These are phyloP conservation scores for Aphelenchoides fujianensis DNA, from an alignment of 1,140 invertebrate genomes.

Conservation along the genomic window DNA sequence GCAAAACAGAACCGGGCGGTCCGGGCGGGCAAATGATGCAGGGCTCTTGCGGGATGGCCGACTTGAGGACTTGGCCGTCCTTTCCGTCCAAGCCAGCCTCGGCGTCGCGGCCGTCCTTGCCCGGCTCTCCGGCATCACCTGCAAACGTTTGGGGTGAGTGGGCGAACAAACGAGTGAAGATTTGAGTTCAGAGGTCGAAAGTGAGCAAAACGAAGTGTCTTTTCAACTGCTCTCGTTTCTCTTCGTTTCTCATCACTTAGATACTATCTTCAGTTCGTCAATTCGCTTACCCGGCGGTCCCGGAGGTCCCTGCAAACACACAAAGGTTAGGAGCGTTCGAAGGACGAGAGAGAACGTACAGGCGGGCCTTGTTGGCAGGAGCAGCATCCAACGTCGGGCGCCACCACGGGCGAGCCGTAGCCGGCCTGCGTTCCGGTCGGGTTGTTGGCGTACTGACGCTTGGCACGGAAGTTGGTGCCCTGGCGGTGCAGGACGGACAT, in stretches of 20 bases:
- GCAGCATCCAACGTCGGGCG: slow-evolving; percentile 42
- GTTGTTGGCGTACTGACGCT: slow-evolving; percentile 48
- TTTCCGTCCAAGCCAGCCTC: slow-evolving; percentile 49
- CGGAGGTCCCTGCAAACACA: slow-evolving; percentile 20
- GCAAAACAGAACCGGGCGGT: slow-evolving; percentile 36
- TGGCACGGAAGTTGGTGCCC: slow-evolving; percentile 31
- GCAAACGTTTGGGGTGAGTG: no score
- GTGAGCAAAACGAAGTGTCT: no score
- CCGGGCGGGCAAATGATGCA: slow-evolving; percentile 61
- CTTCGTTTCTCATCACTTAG: no score
- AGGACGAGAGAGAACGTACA: slow-evolving; percentile 45
- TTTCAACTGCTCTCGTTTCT: no score
- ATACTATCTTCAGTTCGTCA: no score
- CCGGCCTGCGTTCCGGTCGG: slow-evolving; percentile 25
- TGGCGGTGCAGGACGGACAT: slow-evolving; percentile 53
- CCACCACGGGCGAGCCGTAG: slow-evolving; percentile 40
- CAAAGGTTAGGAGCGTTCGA: no score
- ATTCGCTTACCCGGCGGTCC: slow-evolving; percentile 8
- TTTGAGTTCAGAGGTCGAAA: no score
- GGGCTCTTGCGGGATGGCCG: slow-evolving; percentile 55
- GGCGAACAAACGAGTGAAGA: no score
- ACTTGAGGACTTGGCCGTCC: slow-evolving; percentile 46
- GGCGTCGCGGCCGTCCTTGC: slow-evolving; percentile 49
- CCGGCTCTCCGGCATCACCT: slow-evolving; percentile 43
- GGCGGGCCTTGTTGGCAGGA: slow-evolving; percentile 58